Evolutionary conservation across 1,140 invertebrate genomes (phyloP).

Genomic region (Phenacoccus solenopsis): DNA sequence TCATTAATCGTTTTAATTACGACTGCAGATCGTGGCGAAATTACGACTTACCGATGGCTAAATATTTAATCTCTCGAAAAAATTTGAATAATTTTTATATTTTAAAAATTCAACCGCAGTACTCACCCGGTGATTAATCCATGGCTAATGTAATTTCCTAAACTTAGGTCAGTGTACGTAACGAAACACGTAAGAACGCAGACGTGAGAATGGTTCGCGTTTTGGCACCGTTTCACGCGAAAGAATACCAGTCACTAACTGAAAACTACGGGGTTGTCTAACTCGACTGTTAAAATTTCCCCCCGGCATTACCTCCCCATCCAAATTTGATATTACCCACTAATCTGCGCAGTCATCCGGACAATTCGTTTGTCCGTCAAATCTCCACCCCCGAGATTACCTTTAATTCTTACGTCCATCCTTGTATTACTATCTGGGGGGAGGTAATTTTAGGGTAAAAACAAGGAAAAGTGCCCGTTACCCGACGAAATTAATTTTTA

Average conservation of each 20-base stretch:
- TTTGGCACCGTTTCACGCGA: neutral
- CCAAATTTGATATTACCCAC: constrained; percentile 16
- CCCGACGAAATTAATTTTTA: constrained; percentile 12
- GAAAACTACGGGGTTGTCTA: constrained; percentile 7
- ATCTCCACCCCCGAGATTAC: constrained; percentile 15
- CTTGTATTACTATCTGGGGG: constrained; percentile 6
- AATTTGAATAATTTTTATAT: neutral
- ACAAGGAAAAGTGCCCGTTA: constrained; percentile 10
- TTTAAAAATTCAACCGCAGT: neutral
- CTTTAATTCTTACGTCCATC: constrained; percentile 15
- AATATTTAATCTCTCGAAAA: no score
- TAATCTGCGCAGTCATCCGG: constrained; percentile 15
- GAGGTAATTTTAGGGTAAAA: constrained; percentile 5
- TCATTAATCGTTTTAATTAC: no score
- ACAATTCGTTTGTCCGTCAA: constrained; percentile 17
- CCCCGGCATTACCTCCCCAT: neutral
- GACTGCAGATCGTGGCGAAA: no score
- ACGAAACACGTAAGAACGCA: neutral
- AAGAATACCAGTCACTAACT: neutral
- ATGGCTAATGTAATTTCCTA: neutral
- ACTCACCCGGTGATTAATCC: neutral
- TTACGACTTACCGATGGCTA: no score
- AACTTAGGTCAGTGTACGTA: constrained; percentile 10
- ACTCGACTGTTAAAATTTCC: constrained; percentile 10
- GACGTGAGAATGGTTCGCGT: neutral